phyloP scores from a whole-genome alignment of 2,797 vertebrate genomes.

The Anas georgica region DNA sequence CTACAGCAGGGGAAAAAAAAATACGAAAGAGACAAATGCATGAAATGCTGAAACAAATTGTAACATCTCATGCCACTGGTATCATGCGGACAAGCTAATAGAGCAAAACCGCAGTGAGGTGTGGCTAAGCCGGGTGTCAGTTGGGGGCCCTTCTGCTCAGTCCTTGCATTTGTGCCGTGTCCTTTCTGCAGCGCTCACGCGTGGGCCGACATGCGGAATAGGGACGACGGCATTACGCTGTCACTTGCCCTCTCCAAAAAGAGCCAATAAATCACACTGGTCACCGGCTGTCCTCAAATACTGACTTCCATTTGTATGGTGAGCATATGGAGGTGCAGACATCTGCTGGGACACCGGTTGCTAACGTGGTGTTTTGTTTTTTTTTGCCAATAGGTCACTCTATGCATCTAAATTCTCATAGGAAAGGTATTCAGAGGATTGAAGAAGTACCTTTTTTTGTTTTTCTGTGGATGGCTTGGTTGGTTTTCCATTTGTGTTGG shows the following conservation, averaged over 20 bases:
- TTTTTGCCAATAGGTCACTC: neutral
- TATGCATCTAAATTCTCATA: neutral
- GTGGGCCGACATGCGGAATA: neutral
- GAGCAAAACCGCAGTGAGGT: neutral
- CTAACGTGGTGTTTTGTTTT: too few relatives aligned
- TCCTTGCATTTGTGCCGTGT: neutral
- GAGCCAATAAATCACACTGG: neutral
- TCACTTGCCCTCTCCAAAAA: neutral
- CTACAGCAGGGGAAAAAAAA: accelerated
- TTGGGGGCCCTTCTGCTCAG: neutral
- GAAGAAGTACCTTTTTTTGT: neutral
- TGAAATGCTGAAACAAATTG: neutral
- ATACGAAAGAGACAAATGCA: neutral
- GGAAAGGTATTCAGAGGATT: neutral
- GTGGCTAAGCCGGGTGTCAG: neutral
- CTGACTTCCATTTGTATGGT: neutral
- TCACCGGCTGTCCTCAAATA: neutral
- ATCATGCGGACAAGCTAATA: neutral
- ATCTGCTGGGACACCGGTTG: neutral
- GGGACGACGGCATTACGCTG: accelerated
- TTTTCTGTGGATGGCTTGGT: neutral
- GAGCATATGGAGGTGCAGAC: neutral
- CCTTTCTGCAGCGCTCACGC: accelerated
- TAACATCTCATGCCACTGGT: neutral
- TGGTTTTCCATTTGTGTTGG: neutral